Evolutionary conservation across 2,888 invertebrate genomes (phyloP).

Genomic region (Ennomos quercinarius): DNA sequence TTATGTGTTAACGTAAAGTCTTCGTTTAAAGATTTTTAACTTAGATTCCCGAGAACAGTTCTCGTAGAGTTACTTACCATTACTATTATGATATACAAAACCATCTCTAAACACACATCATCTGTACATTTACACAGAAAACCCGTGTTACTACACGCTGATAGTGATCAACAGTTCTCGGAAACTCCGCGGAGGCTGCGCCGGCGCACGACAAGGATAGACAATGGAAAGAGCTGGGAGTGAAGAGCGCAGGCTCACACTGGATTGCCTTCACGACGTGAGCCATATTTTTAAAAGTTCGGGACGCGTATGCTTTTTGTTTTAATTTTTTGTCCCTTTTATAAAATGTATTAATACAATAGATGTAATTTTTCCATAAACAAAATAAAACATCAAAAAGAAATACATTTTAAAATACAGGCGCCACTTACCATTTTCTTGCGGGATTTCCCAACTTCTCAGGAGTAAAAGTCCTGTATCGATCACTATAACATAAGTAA

Average conservation of each 20-base stretch:
- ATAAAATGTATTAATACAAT: not conserved
- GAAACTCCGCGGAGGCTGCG: slow-evolving; percentile 71
- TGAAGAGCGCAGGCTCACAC: slow-evolving; percentile 54
- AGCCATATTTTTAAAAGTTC: slow-evolving; percentile 13
- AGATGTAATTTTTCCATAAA: too few species aligned
- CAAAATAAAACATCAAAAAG: too few species aligned
- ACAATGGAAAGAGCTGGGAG: slow-evolving; percentile 33
- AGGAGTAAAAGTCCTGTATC: too few species aligned
- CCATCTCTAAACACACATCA: slow-evolving; percentile 18
- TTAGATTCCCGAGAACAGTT: too few species aligned
- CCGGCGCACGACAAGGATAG: slow-evolving; percentile 45
- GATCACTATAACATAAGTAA: too few species aligned
- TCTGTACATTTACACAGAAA: slow-evolving; percentile 56
- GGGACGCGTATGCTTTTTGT: slow-evolving; percentile 13
- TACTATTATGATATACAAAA: slow-evolving; percentile 7
- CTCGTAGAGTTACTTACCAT: too few species aligned
- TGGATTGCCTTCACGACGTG: slow-evolving; percentile 70
- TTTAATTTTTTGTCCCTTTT: slow-evolving; percentile 8
- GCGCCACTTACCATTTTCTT: too few species aligned
- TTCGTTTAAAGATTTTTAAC: too few species aligned
- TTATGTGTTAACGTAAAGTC: too few species aligned
- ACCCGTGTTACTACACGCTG: slow-evolving; percentile 51
- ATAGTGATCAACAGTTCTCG: slow-evolving; percentile 64
- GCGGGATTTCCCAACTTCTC: too few species aligned
- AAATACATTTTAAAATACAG: too few species aligned